Evolutionary conservation across 2,113 vertebrate species (phyloP), one percentile per base, ranked within the genome.

Genomic region (Nanorana parkeri): DNA sequence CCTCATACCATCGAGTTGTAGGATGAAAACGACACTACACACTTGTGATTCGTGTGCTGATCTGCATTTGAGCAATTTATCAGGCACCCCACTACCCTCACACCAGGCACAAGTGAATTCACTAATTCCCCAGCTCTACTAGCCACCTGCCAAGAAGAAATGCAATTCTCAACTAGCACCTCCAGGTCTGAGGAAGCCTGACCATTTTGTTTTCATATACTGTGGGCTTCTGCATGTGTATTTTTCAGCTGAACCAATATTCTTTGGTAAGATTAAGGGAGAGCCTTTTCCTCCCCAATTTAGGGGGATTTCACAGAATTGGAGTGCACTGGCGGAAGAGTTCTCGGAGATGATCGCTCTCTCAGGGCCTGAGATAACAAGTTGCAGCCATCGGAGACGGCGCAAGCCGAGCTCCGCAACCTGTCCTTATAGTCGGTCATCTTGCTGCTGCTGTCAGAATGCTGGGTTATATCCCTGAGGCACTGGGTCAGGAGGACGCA

Each of bases 401-500:
- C 97, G 29, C 96, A 97, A 63, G 97, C 98, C 0, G 97, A 96
- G 90, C 95, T 96, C 72, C 96, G 93, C 88, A 99, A 92, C 78
- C 97, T 92, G 91, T 99, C 97, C 86, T 96, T 94, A 91, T 97
- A 98, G 90, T 96, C 96, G 2, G 95, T 93, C 95, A 96, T 96
- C 90, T 96, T 97, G 91, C 95, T 91, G 91, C 96, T 95, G 93
- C 94, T 96, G 81, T 98, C 97, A 0, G 96, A 94, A 90, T 97
- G 97, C 93, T 96, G 97, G 86, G 95, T 96, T 26, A 99, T 95
- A 87, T 99, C 98, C 92, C 97, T 94, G 90, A 99, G 97, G 92
- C 97, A 97, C 92, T 99, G 98, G 86, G 96, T 98, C 90, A 99
- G 95, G 85, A 99, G 97, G 86, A 99, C 97, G 36, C 96, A 98